Conservation (phyloP, 2,888 invertebrate species). For the Cyrtodaria siliqua region DNA sequence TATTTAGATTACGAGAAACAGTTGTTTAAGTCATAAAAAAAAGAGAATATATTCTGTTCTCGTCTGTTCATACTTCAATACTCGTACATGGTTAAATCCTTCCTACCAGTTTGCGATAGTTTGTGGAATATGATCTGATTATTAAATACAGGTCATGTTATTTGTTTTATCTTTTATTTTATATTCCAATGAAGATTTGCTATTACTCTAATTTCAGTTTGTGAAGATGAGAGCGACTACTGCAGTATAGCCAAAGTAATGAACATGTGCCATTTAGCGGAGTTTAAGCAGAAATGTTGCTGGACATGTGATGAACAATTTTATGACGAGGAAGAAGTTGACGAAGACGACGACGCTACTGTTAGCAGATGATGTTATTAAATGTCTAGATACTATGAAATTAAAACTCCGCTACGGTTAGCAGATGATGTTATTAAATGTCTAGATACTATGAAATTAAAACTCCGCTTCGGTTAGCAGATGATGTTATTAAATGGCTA, state of each 20-base stretch:
- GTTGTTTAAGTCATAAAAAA: no score
- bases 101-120: no score
- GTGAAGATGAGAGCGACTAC: constrained; percentile 89
- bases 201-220: constrained; percentile 69
- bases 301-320: constrained; percentile 89
- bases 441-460: background rate
- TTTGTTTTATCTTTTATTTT: background rate
- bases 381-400: background rate
- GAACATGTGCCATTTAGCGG: constrained; percentile 94
- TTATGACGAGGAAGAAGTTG: constrained; percentile 15
- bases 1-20: no score
- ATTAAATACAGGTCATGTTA: background rate
- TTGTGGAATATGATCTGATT: no score
- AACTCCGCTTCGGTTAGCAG: constrained; percentile 34
- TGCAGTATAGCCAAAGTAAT: constrained; percentile 95
- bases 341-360: constrained; percentile 27
- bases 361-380: constrained; percentile 20
- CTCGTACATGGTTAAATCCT: no score
- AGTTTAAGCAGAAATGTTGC: constrained; percentile 95
- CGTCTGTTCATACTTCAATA: no score
- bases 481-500: background rate
- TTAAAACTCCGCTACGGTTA: constrained; percentile 32
- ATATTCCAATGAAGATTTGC: background rate
- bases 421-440: constrained; percentile 15
- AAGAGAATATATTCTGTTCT: no score